These are phyloP conservation scores for Scaptomyza hsui DNA, from an alignment of 1,140 invertebrate genomes.

Conservation along the genomic window DNA sequence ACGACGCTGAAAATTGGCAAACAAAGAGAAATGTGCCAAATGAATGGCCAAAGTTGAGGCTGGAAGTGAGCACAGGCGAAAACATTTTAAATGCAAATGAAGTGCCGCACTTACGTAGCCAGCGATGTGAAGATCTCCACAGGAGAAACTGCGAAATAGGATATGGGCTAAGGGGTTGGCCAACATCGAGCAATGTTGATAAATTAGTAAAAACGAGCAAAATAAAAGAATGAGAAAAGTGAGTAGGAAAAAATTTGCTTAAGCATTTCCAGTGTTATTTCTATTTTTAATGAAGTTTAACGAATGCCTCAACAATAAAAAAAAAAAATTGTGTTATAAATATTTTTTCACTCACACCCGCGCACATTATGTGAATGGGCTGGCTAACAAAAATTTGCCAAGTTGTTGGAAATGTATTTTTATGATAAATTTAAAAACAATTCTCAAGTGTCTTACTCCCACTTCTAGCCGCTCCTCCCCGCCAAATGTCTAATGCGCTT, in stretches of 20 bases:
- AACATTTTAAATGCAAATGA: conserved; percentile 82
- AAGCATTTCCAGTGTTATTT: conserved; percentile 5
- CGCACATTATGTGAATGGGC: conserved; percentile 34
- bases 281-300: conserved; percentile 71
- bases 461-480: no score
- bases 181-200: conserved; percentile 57
- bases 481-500: conserved; percentile 48
- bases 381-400: conserved; percentile 45
- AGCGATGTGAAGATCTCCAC: conserved; percentile 43
- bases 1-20: conserved; percentile 55
- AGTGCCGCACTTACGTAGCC: conserved; percentile 71
- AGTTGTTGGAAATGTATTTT: conserved; percentile 67
- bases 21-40: conserved; percentile 80
- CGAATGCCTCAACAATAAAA: conserved; percentile 49
- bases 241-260: conserved; percentile 3
- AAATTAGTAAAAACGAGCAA: conserved; percentile 55
- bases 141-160: background rate
- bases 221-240: background rate
- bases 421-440: conserved; percentile 73
- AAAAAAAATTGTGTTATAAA: background rate
- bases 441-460: conserved; percentile 41
- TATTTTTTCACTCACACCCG: conserved; percentile 5
- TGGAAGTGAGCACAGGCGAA: conserved; percentile 65
- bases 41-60: conserved; percentile 74
- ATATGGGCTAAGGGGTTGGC: conserved; percentile 17